Base-by-base conservation (phyloP, 2,888 invertebrate genomes). In the Protophormia terraenovae region DNA sequence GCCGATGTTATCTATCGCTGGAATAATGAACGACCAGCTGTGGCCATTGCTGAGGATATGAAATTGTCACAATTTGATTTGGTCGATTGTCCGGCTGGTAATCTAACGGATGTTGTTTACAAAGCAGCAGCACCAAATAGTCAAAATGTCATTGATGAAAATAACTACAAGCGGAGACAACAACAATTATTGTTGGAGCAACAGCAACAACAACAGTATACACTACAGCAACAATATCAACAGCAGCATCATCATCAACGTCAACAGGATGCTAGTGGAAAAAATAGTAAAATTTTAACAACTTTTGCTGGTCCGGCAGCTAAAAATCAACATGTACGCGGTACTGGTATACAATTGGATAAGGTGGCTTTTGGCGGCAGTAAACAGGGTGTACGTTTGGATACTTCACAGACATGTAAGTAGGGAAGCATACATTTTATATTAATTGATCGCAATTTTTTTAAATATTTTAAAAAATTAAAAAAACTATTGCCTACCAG, bases 41-140 rank as follows among this genome's bases (percentile, higher is more conserved):
- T 97, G 79, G 96, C 95, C 78, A 96, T 96, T 87, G 96, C 96
- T 3, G 95, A 95, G 89, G 97, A 96, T 91, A 96, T 97, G 95
- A 96, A 96, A 92, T 94, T 97, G 90, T 96, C 96, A 58, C 97
- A 97, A 93, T 97, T 97, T 93, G 96, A 96, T 93, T 94, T 97
- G 87, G 95, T 96, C 81, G 95, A 95, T 86, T 95, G 95, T 88
- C 96, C 96, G 38, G 95, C 95, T 35, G 95, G 95, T 81, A 96
- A 96, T 92, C 94, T 95, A 89, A 95, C 95, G 62, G 94, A 92
- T 89, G 90, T 93, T 91, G 89, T 92, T 88, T 90, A 92, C 86
- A 92, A 92, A 88, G 91, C 91, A 86, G 90, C 92, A 35, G 89
- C 91, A 24, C 90, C 80, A 32, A 69, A 86, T 79, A 69, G 73